Percentiles rank a stretch among this genome's conserved stretches.
phyloP scores from a whole-genome alignment of 1,140 invertebrate species.

The Globodera rostochiensis region DNA sequence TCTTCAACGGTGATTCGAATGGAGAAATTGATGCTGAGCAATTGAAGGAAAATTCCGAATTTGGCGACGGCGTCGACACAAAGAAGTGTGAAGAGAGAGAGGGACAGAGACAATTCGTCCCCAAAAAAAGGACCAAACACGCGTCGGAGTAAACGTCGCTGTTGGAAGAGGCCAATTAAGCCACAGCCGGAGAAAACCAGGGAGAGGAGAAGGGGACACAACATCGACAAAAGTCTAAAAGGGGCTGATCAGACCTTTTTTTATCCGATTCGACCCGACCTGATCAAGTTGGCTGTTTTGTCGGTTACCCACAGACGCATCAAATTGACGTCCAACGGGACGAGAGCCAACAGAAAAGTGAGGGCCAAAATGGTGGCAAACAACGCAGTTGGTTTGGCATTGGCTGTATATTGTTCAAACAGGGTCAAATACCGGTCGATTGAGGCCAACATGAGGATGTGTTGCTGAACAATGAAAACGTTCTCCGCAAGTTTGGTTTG shows the following conservation, averaged over 20 bases:
- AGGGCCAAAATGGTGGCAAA: slow-evolving; percentile 19
- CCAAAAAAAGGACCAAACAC: slow-evolving; percentile 14
- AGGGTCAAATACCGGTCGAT: slow-evolving; percentile 44
- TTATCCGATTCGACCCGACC: slow-evolving; percentile 14
- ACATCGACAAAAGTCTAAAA: slow-evolving; percentile 34
- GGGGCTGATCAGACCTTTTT: background rate
- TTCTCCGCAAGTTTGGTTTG: slow-evolving; percentile 47
- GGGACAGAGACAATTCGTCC: slow-evolving; percentile 30
- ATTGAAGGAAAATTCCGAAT: slow-evolving; percentile 44
- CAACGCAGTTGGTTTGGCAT: slow-evolving; percentile 19
- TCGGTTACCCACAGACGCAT: slow-evolving; percentile 9
- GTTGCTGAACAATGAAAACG: slow-evolving; percentile 35
- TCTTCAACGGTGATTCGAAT: slow-evolving; percentile 31
- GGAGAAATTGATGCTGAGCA: slow-evolving; percentile 45
- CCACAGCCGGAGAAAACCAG: slow-evolving; percentile 39
- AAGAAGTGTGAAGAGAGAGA: slow-evolving; percentile 35
- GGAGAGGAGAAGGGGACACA: slow-evolving; percentile 31
- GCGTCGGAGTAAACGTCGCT: slow-evolving; percentile 1
- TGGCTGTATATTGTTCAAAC: slow-evolving; percentile 38
- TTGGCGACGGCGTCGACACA: slow-evolving; percentile 39
- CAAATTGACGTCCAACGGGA: slow-evolving; percentile 38
- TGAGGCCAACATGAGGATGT: slow-evolving; percentile 40
- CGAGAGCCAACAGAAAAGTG: slow-evolving; percentile 44
- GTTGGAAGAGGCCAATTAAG: slow-evolving; percentile 24
- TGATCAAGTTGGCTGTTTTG: slow-evolving; percentile 27